A percentile compares a stretch with the other conserved stretches of the same genome.
These are phyloP conservation scores for Trachurus trachurus DNA, from an alignment of 2,797 vertebrate genomes.

Conservation along the genomic window DNA sequence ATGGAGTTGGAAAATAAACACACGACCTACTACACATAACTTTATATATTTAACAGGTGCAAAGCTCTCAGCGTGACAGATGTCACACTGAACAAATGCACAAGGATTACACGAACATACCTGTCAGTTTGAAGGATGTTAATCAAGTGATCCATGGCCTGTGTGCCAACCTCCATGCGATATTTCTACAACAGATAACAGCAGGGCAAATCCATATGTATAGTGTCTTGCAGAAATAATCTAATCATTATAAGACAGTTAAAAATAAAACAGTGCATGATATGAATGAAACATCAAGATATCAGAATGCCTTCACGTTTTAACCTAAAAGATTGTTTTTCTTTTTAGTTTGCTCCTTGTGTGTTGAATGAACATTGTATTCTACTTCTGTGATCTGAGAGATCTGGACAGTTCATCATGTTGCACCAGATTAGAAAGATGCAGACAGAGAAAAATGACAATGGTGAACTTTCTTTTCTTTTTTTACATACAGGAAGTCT, in stretches of 20 bases:
- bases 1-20: background rate
- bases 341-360: background rate
- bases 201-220: background rate
- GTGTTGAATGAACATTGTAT: background rate
- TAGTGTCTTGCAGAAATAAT: background rate
- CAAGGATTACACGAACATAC: constrained; percentile 70
- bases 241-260: background rate
- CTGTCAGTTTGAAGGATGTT: constrained; percentile 96
- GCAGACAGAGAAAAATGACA: background rate
- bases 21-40: background rate
- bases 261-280: background rate
- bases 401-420: no score
- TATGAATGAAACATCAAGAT: background rate
- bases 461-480: background rate
- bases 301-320: background rate
- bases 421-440: background rate
- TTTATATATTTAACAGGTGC: background rate
- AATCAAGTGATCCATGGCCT: constrained; percentile 96
- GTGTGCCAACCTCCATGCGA: constrained; percentile 94
- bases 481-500: constrained; percentile 36
- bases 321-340: background rate
- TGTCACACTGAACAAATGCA: background rate
- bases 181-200: constrained; percentile 89
- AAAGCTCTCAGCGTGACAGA: background rate
- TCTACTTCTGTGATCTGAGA: background rate